Conservation (phyloP, 2,888 invertebrate species). For the Stenoptilia bipunctidactyla region DNA sequence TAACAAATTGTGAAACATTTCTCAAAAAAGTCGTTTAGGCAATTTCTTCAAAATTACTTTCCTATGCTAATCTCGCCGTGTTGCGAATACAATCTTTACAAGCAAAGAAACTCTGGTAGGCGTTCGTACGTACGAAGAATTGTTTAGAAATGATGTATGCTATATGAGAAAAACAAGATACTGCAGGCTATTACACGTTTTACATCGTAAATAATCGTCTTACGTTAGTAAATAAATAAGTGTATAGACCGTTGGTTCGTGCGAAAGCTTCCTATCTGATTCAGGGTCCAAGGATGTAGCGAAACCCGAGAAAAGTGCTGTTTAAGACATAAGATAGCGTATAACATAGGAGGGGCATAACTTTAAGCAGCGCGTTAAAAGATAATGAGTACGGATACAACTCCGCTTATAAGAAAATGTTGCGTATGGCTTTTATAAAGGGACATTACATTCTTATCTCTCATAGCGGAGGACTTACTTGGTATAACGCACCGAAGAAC, state of each 20-base stretch:
- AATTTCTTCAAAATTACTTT: slow-evolving; percentile 64
- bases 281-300: slow-evolving; percentile 40
- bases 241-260: slow-evolving; percentile 42
- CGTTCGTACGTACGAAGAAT: slow-evolving; percentile 34
- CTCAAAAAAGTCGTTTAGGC: slow-evolving; percentile 56
- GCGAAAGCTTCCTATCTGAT: slow-evolving; percentile 52
- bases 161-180: slow-evolving; percentile 49
- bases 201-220: slow-evolving; percentile 65
- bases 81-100: slow-evolving; percentile 47
- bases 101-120: slow-evolving; percentile 34
- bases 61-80: slow-evolving; percentile 55
- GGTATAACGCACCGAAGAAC: slow-evolving; percentile 45
- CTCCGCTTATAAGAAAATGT: slow-evolving; percentile 42
- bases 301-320: slow-evolving; percentile 37
- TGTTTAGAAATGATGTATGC: slow-evolving; percentile 45
- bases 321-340: slow-evolving; percentile 53
- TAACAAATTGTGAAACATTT: slow-evolving; percentile 42
- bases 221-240: slow-evolving; percentile 63
- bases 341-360: slow-evolving; percentile 50
- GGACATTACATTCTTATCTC: slow-evolving; percentile 53
- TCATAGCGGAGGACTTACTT: slow-evolving; percentile 29
- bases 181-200: slow-evolving; percentile 52
- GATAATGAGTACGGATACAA: slow-evolving; percentile 56
- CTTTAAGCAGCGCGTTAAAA: slow-evolving; percentile 54
- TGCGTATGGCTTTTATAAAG: slow-evolving; percentile 45